Evolutionary conservation across 1,140 invertebrate species (phyloP), one percentile per base, ranked within the genome.

Genomic region (Acromyrmex echinatior): DNA sequence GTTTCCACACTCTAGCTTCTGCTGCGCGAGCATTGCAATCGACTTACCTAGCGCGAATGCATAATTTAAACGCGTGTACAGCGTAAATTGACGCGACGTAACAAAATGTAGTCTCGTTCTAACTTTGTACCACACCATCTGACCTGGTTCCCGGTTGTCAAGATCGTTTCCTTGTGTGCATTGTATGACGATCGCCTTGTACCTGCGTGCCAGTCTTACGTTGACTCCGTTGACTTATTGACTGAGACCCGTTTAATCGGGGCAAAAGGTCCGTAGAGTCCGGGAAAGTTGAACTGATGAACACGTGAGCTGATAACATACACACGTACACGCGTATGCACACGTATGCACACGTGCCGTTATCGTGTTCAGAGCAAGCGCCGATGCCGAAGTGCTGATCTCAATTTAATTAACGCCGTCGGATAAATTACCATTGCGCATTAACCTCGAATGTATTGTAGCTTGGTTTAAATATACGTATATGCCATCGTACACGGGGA

Each of bases 331-430:
- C 53, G 14, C 45, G 68, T 62, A 25, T 28, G 4, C 31, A 31
- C 73, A 31, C 28, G 28, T 31, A 31, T 31, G 28, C 28, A 78
- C 79, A 51, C 66, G 45, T 74, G 62, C 35, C 49, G 58, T 70
- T 74, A 45, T 31, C 80, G 21, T 49, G 49, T 60, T 18, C 76
- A 18, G 16, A 21, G 21, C 35, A 68, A 18, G 31, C 79, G 35
- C 78, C 18, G 21, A 58, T 18, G 21, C 51, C n/a, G 39, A 3
- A 73, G 21, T 31, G 65, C 62, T 68, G 74, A 88, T 86, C 45
- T 86, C 62, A 68, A 88, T 89, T 88, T 88, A 89, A 88, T 89
- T 86, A 89, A 88, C 76, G 60, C 28, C 39, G 25, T 82, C 53
- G 68, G 25, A 82, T 25, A 62, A 82, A 74, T 82, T 74, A 62